Percentiles rank a stretch among this genome's conserved stretches.
Evolutionary conservation across 1,140 invertebrate species (phyloP).

Genomic region (Latrodectus geometricus): DNA sequence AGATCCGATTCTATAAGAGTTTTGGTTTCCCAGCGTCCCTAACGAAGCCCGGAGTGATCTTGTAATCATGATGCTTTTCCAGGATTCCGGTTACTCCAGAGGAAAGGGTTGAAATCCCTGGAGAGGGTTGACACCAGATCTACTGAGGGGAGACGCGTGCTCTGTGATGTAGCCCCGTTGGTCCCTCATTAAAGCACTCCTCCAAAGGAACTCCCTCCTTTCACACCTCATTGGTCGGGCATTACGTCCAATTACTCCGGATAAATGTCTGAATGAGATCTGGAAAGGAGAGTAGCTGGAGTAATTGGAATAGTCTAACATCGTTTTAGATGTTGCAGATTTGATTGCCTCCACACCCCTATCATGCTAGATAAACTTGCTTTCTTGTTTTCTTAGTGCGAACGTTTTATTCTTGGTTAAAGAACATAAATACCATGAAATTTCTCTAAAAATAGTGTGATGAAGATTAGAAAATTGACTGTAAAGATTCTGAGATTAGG

Average conservation of each 20-base stretch:
- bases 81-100: constrained; percentile 18
- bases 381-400: neutral
- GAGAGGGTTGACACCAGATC: constrained; percentile 35
- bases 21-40: too few species aligned
- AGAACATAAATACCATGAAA: neutral
- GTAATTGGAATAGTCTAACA: constrained; percentile 60
- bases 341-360: neutral
- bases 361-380: neutral
- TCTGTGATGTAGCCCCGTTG: constrained; percentile 44
- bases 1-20: too few species aligned
- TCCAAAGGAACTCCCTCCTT: constrained; percentile 40
- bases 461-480: neutral
- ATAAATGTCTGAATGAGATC: constrained; percentile 47
- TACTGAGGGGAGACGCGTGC: constrained; percentile 5
- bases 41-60: too few species aligned
- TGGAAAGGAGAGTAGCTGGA: constrained; percentile 11
- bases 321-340: constrained; percentile 36
- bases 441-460: neutral
- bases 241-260: constrained; percentile 59
- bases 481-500: neutral
- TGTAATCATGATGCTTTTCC: neutral
- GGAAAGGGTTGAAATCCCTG: constrained; percentile 37
- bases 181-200: constrained; percentile 48
- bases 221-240: constrained; percentile 56
- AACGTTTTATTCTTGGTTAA: neutral